Evolutionary conservation across 92 coral and sea anemone species (phyloP).

Genomic region (Actinostola sp.): DNA sequence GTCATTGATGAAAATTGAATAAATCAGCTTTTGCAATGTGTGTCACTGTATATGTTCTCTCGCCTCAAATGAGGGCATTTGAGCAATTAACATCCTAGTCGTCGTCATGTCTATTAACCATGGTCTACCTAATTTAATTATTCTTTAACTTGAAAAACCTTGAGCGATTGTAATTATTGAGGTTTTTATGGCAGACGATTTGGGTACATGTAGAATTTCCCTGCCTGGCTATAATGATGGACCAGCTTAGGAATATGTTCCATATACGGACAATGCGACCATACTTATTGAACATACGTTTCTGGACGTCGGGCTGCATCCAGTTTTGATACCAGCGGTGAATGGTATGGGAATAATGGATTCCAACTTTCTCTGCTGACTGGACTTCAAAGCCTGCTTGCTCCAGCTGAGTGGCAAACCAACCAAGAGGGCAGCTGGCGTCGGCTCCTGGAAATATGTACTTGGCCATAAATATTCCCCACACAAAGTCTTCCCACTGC

Average conservation of each 20-base stretch:
- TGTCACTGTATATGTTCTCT: no score
- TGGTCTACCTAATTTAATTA: conserved; percentile 21
- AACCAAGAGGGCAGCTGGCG: conserved; percentile 93
- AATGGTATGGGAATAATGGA: conserved; percentile 94
- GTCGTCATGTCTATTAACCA: not conserved
- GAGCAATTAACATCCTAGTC: no score
- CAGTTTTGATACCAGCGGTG: conserved; percentile 96
- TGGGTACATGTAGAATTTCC: conserved; percentile 97
- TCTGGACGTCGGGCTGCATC: conserved; percentile 84
- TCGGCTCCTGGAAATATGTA: conserved; percentile 98
- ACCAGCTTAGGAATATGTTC: conserved; percentile 98
- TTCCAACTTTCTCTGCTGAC: conserved; percentile 88
- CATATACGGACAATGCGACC: conserved; percentile 90
- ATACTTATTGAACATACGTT: conserved; percentile 70
- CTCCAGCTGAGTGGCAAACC: conserved; percentile 87
- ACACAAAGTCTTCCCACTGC: conserved; percentile 99
- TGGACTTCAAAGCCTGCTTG: conserved; percentile 96
- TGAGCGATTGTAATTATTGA: conserved; percentile 88
- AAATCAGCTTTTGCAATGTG: no score
- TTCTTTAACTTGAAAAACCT: conserved; percentile 79
- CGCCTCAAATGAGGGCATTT: no score
- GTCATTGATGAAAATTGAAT: no score
- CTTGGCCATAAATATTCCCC: conserved; percentile 99
- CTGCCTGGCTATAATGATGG: conserved; percentile 94
- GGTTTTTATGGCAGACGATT: conserved; percentile 96